Conservation (phyloP, 2,113 vertebrate species). For the Prolemur simus region DNA sequence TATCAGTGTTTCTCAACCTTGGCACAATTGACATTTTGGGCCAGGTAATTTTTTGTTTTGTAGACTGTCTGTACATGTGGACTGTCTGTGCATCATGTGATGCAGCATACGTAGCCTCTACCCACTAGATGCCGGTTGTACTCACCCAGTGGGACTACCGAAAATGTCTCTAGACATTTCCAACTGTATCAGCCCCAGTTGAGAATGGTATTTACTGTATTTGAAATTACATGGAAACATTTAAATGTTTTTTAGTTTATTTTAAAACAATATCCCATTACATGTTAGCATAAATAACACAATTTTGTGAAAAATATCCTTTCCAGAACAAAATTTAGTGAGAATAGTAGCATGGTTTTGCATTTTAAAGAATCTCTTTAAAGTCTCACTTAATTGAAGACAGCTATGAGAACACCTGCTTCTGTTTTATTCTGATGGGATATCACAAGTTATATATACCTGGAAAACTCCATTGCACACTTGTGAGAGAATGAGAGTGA, state of each 20-base stretch:
- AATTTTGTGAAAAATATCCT: not conserved
- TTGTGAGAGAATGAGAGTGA: not conserved
- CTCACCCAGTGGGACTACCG: not conserved
- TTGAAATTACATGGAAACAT: not conserved
- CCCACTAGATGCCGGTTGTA: not conserved
- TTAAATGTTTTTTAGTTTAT: not conserved
- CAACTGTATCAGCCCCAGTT: not conserved
- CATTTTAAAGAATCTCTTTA: not conserved
- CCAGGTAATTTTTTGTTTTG: not conserved
- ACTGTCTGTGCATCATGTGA: not conserved
- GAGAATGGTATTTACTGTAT: not conserved
- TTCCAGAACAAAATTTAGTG: slow-evolving; percentile 3
- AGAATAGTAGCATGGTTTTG: not conserved
- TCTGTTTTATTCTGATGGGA: not conserved
- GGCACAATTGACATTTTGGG: not conserved
- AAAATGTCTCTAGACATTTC: not conserved
- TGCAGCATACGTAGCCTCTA: not conserved
- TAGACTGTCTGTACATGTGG: not conserved
- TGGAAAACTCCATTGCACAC: not conserved
- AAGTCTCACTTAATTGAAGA: not conserved
- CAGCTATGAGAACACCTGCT: not conserved
- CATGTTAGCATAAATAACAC: not conserved
- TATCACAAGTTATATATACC: not conserved
- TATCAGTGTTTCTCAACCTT: not conserved
- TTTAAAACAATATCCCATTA: not conserved